Evolutionary conservation across 23 tunicate species (phyloP).

Genomic region (Ciona savignyi): DNA sequence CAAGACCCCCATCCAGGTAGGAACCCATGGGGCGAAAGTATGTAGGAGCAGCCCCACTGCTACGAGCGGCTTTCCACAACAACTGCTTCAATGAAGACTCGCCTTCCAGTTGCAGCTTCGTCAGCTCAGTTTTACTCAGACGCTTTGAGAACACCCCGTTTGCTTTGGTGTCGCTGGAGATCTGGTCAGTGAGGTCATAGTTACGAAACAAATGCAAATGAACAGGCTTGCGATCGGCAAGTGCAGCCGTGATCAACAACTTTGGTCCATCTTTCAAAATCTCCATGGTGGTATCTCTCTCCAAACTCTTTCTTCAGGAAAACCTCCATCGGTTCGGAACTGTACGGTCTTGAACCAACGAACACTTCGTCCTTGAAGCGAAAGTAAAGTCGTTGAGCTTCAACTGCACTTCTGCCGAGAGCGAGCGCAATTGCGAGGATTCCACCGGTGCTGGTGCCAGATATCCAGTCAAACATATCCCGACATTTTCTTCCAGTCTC

Average conservation of each 20-base stretch:
- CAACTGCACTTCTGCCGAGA: slow-evolving; percentile 63
- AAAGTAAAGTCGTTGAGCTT: slow-evolving; percentile 79
- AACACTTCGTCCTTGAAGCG: slow-evolving; percentile 77
- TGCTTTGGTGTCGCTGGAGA: not conserved
- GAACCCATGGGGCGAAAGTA: slow-evolving; percentile 83
- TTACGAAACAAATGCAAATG: slow-evolving; percentile 67
- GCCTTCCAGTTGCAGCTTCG: slow-evolving; percentile 4
- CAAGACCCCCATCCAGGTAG: slow-evolving; percentile 88
- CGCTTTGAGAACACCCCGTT: slow-evolving; percentile 6
- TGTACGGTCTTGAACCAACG: slow-evolving; percentile 71
- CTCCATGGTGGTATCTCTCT: slow-evolving; percentile 45
- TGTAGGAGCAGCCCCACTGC: slow-evolving; percentile 97
- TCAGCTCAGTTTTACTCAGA: slow-evolving; percentile 19
- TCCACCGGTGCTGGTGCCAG: slow-evolving; percentile 95
- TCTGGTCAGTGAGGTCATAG: slow-evolving; percentile 22
- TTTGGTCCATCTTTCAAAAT: slow-evolving; percentile 34
- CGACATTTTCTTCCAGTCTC: slow-evolving; percentile 46
- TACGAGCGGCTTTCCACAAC: slow-evolving; percentile 78
- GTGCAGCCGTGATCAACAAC: slow-evolving; percentile 63
- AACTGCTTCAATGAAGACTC: slow-evolving; percentile 15
- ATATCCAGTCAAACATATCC: slow-evolving; percentile 86
- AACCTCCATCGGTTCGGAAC: slow-evolving; percentile 68
- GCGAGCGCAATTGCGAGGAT: slow-evolving; percentile 59
- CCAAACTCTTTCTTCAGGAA: slow-evolving; percentile 76
- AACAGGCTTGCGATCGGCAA: slow-evolving; percentile 88